phyloP scores from a whole-genome alignment of 2,888 invertebrate species.

The Corbicula japonica region DNA sequence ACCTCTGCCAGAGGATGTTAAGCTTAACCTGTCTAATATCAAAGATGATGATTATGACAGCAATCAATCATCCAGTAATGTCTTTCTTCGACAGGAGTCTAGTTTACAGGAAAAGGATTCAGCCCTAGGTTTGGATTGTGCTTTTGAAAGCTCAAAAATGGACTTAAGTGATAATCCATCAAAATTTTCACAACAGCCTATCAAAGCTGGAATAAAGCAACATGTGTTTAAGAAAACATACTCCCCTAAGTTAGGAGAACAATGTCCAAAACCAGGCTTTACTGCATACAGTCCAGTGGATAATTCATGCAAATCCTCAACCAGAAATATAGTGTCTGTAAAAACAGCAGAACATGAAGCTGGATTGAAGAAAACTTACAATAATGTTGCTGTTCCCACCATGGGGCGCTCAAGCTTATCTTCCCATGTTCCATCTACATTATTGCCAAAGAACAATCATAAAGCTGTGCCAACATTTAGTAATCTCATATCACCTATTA shows the following conservation, averaged over 20 bases:
- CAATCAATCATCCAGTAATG: slow-evolving; percentile 57
- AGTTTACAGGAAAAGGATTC: slow-evolving; percentile 44
- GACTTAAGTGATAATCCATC: slow-evolving; percentile 56
- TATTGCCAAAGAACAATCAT: slow-evolving; percentile 49
- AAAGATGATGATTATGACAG: slow-evolving; percentile 71
- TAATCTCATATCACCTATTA: slow-evolving; percentile 64
- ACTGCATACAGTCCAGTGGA: slow-evolving; percentile 35
- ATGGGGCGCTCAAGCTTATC: slow-evolving; percentile 34
- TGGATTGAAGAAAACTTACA: slow-evolving; percentile 47
- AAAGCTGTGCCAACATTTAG: slow-evolving; percentile 65
- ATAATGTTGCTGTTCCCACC: slow-evolving; percentile 60
- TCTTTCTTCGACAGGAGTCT: slow-evolving; percentile 52
- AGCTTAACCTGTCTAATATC: slow-evolving; percentile 72
- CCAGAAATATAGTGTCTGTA: slow-evolving; percentile 59
- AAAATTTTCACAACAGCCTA: too few species aligned
- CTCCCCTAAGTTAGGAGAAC: slow-evolving; percentile 34
- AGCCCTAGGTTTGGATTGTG: slow-evolving; percentile 52
- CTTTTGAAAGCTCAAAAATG: slow-evolving; percentile 47
- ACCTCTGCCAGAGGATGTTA: slow-evolving; percentile 63
- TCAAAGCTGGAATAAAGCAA: slow-evolving; percentile 35
- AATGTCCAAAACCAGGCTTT: slow-evolving; percentile 38
- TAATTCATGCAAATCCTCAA: slow-evolving; percentile 42
- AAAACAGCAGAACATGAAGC: slow-evolving; percentile 43
- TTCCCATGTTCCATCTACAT: slow-evolving; percentile 24
- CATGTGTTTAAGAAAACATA: slow-evolving; percentile 57